phyloP scores from a whole-genome alignment of 2,888 invertebrate genomes.

The Argyra leucocephala region DNA sequence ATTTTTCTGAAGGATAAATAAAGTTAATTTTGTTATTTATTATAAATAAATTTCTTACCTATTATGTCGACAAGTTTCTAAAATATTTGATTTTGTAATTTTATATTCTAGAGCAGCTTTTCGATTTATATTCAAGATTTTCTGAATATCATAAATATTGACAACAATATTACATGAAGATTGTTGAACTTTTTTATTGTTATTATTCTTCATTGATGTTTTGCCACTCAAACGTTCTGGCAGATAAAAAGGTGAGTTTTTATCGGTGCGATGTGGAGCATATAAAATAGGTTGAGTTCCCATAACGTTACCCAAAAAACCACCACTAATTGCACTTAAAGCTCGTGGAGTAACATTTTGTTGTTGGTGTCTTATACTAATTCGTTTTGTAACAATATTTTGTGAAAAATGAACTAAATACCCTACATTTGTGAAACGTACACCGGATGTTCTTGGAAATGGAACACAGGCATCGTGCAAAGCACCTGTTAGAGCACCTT shows the following conservation, averaged over 20 bases:
- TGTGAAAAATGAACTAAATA: slow-evolving; percentile 78
- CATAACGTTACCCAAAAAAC: slow-evolving; percentile 42
- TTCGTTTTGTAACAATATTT: slow-evolving; percentile 56
- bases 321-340: slow-evolving; percentile 59
- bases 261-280: slow-evolving; percentile 42
- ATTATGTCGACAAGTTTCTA: slow-evolving; percentile 71
- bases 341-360: slow-evolving; percentile 72
- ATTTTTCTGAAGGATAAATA: slow-evolving; percentile 47
- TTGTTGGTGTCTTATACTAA: slow-evolving; percentile 62
- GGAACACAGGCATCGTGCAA: slow-evolving; percentile 72
- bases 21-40: background rate
- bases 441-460: slow-evolving; percentile 88
- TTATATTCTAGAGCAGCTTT: slow-evolving; percentile 76
- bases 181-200: slow-evolving; percentile 42
- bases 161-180: slow-evolving; percentile 34
- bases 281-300: slow-evolving; percentile 36
- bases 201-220: slow-evolving; percentile 29
- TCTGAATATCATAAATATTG: slow-evolving; percentile 39
- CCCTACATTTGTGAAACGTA: slow-evolving; percentile 81
- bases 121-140: slow-evolving; percentile 67
- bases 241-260: slow-evolving; percentile 68
- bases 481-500: slow-evolving; percentile 40
- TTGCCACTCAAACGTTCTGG: slow-evolving; percentile 52
- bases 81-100: slow-evolving; percentile 44
- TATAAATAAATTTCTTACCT: background rate